Base-by-base conservation (phyloP, 1,140 invertebrate genomes). In the Drosophila pectinifera region DNA sequence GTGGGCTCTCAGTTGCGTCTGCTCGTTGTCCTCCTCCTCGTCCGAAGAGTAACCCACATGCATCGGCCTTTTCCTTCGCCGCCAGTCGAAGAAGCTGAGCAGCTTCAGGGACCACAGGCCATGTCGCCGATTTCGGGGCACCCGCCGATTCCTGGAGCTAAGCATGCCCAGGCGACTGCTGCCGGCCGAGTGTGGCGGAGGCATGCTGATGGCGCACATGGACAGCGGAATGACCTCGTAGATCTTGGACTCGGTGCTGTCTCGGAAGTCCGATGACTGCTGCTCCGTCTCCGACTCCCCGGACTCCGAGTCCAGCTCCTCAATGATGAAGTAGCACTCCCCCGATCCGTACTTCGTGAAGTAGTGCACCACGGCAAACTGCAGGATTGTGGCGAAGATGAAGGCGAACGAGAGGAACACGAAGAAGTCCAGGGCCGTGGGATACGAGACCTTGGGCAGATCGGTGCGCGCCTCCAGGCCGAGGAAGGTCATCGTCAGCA, bases 281-380 rank as follows among this genome's bases (percentile, higher is more conserved):
- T 53, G 65, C 24, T 95, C 94, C 18, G 95, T 94, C 31, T 93
- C 93, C 51, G 93, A 93, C n/a, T 93, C 94, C 0, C 43, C 74
- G 1, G 94, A 93, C 45, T 95, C 94, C 11, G 94, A 93, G 62
- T 94, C 94, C 11, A 95, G 86, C 75, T 96, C 95, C 10, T 92
- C 91, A 1, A 94, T 93, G 55, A 94, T 94, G 80, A 96, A 96
- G 91, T 96, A 97, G 80, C 96, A 95, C 89, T 98, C 97, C 0
- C 97, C 97, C 10, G 96, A 97, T 13, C 97, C 96, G 73, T 97
- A 96, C 92, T 98, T 98, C 5, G 97, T 98, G 92, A 96, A 98
- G 85, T 97, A 97, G 90, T 98, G 97, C 0, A 98, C 97, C 6
- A 97, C 94, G 5, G 96, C 97, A 92, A 97, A 98, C 94, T 96